Conservation (phyloP, 2,113 vertebrate genomes). For the Tenebrosternarchus preto region DNA sequence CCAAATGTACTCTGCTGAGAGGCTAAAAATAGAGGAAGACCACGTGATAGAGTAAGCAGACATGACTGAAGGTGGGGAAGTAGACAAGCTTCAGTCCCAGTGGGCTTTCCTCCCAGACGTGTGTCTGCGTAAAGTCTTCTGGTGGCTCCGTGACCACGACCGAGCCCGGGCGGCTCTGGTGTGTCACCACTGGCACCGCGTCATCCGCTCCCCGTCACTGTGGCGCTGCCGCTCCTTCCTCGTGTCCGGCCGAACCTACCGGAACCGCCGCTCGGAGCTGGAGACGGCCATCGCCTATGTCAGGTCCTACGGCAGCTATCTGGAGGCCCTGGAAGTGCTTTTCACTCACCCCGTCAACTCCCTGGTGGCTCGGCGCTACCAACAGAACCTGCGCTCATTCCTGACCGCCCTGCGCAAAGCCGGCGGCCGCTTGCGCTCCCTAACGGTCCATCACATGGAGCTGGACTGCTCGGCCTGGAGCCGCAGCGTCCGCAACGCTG, state of each 20-base stretch:
- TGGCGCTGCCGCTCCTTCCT: slow-evolving; percentile 73
- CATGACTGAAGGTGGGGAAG: neutral
- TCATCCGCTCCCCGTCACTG: slow-evolving; percentile 69
- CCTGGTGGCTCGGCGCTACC: slow-evolving; percentile 68
- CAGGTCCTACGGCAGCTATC: slow-evolving; percentile 71
- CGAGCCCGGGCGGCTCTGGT: slow-evolving; percentile 71
- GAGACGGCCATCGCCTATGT: slow-evolving; percentile 68
- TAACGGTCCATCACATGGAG: slow-evolving; percentile 69
- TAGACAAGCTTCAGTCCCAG: neutral
- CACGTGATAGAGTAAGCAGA: neutral
- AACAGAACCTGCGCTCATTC: slow-evolving; percentile 66
- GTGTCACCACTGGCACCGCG: slow-evolving; percentile 71
- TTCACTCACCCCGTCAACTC: slow-evolving; percentile 65
- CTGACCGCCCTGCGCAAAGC: slow-evolving; percentile 65
- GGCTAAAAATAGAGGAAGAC: neutral
- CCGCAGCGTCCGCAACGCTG: slow-evolving; percentile 53
- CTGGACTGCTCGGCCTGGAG: slow-evolving; percentile 72
- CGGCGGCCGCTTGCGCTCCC: slow-evolving; percentile 63
- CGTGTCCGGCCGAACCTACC: slow-evolving; percentile 65
- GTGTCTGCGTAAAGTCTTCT: slow-evolving; percentile 70
- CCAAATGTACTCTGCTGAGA: slow-evolving; percentile 7
- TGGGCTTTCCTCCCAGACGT: slow-evolving; percentile 72
- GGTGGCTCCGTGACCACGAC: slow-evolving; percentile 70
- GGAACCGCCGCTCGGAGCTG: slow-evolving; percentile 48
- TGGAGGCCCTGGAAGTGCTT: slow-evolving; percentile 72